Percentiles rank a stretch among this genome's conserved stretches.
These are phyloP conservation scores for Lycorma delicatula DNA, from an alignment of 1,140 invertebrate genomes.

Conservation along the genomic window DNA sequence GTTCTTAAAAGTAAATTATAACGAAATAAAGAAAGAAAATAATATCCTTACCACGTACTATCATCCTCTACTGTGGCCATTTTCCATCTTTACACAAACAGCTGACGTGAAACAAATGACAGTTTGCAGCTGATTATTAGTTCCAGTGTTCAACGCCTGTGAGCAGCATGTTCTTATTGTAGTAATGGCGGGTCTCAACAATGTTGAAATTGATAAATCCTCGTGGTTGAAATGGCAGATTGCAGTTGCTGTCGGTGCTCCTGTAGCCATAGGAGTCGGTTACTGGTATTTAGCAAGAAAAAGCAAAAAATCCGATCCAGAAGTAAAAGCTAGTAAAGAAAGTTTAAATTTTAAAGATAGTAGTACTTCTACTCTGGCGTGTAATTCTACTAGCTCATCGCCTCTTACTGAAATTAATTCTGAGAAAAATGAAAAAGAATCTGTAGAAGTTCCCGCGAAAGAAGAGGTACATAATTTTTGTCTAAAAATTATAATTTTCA, in stretches of 20 bases:
- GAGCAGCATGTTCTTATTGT: background rate
- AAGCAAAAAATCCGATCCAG: constrained; percentile 16
- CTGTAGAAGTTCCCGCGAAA: no score
- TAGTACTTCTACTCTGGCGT: no score
- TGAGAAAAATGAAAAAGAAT: no score
- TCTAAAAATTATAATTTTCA: no score
- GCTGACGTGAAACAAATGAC: background rate
- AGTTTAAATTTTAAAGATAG: no score
- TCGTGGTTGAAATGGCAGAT: constrained; percentile 59
- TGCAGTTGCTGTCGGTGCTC: constrained; percentile 67
- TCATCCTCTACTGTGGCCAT: constrained; percentile 50
- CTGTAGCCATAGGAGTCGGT: constrained; percentile 68
- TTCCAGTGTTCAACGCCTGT: background rate
- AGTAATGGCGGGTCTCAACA: background rate
- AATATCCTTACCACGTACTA: constrained; percentile 47
- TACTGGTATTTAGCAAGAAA: constrained; percentile 65
- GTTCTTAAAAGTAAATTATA: no score
- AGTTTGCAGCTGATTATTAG: constrained; percentile 7
- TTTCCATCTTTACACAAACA: constrained; percentile 18
- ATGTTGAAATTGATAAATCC: background rate
- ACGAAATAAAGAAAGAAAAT: constrained; percentile 32
- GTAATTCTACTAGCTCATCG: no score
- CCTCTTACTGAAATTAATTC: no score
- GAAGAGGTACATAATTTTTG: no score
- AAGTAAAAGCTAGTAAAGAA: no score